Conservation (phyloP, 2,797 vertebrate genomes). For the Limosa lapponica region DNA sequence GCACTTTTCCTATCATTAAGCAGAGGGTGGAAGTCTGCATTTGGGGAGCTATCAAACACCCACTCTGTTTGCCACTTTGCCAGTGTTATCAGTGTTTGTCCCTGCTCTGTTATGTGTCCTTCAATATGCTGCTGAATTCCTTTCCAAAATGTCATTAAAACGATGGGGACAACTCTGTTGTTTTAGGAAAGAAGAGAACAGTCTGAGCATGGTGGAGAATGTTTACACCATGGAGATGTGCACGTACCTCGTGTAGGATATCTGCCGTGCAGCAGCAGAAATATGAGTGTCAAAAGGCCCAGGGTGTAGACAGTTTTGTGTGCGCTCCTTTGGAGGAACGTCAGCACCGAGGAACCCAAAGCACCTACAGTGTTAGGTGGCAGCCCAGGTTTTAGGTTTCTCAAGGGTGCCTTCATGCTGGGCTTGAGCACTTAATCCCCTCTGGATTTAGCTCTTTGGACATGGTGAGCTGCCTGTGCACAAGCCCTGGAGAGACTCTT, state of each 20-base stretch:
- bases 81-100: neutral
- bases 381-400: slow-evolving; percentile 61
- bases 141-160: neutral
- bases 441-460: slow-evolving; percentile 11
- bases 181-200: neutral
- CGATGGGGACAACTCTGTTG: neutral
- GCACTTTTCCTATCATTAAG: neutral
- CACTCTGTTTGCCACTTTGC: neutral
- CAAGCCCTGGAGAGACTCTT: slow-evolving; percentile 10
- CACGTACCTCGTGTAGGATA: slow-evolving; percentile 21
- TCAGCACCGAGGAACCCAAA: neutral
- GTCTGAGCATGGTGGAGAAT: neutral
- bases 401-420: slow-evolving; percentile 12
- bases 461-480: slow-evolving; percentile 28
- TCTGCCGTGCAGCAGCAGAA: neutral
- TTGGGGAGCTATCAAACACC: slow-evolving; percentile 4
- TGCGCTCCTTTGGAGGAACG: neutral
- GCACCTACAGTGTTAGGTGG: neutral
- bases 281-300: neutral
- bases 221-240: slow-evolving; percentile 10
- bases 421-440: slow-evolving; percentile 45
- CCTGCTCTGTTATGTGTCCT: slow-evolving; percentile 6
- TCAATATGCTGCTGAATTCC: neutral
- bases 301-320: neutral
- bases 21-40: neutral